Conservation (phyloP, 2,113 vertebrate genomes). For the Silurus asotus region DNA sequence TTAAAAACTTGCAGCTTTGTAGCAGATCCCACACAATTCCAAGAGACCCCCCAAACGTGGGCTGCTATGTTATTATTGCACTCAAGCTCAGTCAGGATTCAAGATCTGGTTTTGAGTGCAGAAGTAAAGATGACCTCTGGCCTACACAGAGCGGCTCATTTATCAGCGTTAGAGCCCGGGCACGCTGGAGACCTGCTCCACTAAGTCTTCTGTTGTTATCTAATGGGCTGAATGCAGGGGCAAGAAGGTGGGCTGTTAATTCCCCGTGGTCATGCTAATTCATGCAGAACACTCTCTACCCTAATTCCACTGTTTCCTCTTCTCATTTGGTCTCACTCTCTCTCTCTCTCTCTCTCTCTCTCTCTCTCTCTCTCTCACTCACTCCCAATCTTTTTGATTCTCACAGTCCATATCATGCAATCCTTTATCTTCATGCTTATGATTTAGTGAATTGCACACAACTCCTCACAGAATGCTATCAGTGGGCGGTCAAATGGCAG, state of each 20-base stretch:
- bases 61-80: slow-evolving; percentile 19
- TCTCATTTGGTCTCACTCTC: background rate
- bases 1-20: background rate
- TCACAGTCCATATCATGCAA: background rate
- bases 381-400: slow-evolving; percentile 8
- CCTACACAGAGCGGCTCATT: slow-evolving; percentile 29
- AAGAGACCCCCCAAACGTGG: slow-evolving; percentile 11
- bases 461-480: slow-evolving; percentile 11
- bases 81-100: background rate
- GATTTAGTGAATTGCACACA: slow-evolving; percentile 42
- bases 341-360: background rate
- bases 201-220: slow-evolving; percentile 18
- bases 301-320: slow-evolving; percentile 36
- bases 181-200: slow-evolving; percentile 4
- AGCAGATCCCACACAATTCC: background rate
- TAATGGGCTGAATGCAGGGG: slow-evolving; percentile 25
- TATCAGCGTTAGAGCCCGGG: slow-evolving; percentile 20
- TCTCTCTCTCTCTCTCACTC: background rate
- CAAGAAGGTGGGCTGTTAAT: slow-evolving; percentile 31
- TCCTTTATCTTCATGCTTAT: slow-evolving; percentile 27
- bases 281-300: slow-evolving; percentile 34
- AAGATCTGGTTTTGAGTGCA: slow-evolving; percentile 34
- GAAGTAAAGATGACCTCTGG: slow-evolving; percentile 39
- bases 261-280: slow-evolving; percentile 32
- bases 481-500: background rate